Evolutionary conservation across 2,797 vertebrate species (phyloP).

Genomic region (Lophotriccus pileatus): DNA sequence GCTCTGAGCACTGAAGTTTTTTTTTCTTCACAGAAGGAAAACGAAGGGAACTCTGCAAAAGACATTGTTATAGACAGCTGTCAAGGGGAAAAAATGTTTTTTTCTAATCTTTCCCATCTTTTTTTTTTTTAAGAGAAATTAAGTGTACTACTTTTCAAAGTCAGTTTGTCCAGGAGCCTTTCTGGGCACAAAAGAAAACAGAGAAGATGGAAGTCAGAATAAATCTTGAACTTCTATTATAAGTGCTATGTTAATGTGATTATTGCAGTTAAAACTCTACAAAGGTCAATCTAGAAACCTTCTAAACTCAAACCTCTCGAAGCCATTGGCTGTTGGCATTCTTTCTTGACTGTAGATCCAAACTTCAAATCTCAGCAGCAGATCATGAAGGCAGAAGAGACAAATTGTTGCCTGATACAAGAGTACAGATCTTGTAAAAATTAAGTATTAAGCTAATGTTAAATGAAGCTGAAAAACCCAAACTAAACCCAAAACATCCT

Average conservation of each 20-base stretch:
- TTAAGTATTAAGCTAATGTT: not conserved
- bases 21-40: too few species aligned
- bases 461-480: not conserved
- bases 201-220: not conserved
- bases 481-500: not conserved
- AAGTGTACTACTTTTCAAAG: not conserved
- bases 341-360: not conserved
- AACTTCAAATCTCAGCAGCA: not conserved
- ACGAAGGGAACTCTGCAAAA: not conserved
- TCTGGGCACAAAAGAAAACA: not conserved
- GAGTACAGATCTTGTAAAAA: not conserved
- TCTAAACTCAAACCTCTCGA: not conserved
- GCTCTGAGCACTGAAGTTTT: not conserved
- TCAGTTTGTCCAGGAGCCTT: not conserved
- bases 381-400: not conserved
- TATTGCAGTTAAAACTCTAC: not conserved
- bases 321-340: not conserved
- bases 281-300: not conserved
- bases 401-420: fast-evolving
- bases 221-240: not conserved
- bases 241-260: not conserved
- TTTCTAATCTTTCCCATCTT: not conserved
- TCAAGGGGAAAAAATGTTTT: not conserved
- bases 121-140: not conserved
- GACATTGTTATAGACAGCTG: not conserved